Conservation (phyloP, 1,140 invertebrate genomes). For the Dufourea novaeangliae region DNA sequence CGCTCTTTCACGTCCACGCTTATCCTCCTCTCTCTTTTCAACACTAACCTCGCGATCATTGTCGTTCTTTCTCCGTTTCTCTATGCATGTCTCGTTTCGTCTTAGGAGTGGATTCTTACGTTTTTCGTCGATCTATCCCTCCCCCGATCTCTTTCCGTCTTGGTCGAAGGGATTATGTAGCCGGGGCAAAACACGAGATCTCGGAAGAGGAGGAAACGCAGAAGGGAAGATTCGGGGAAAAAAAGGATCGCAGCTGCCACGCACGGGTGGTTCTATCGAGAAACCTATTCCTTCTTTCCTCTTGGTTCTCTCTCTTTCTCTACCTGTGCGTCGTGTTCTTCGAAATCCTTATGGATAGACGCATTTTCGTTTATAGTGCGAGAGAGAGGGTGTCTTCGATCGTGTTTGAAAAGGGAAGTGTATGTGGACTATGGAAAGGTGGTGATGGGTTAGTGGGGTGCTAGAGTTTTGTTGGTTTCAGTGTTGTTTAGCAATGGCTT, state of each 20-base stretch:
- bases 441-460: too few relatives aligned
- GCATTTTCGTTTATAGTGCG: slow-evolving; percentile 29
- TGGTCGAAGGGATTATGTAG: slow-evolving; percentile 12
- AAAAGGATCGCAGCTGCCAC: slow-evolving; percentile 20
- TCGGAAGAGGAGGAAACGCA: background rate
- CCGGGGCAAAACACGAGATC: slow-evolving; percentile 9
- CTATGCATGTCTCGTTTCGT: background rate
- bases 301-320: background rate
- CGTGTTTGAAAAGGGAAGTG: background rate
- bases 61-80: background rate
- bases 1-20: slow-evolving; percentile 4
- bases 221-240: slow-evolving; percentile 6
- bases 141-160: background rate
- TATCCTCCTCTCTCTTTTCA: slow-evolving; percentile 5
- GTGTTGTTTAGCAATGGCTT: too few relatives aligned
- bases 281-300: slow-evolving; percentile 12
- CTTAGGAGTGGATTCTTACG: too few relatives aligned
- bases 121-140: background rate
- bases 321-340: slow-evolving; percentile 1
- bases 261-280: slow-evolving; percentile 21
- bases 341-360: slow-evolving; percentile 28
- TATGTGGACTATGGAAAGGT: too few relatives aligned
- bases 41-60: too few relatives aligned
- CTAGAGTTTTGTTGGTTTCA: too few relatives aligned
- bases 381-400: background rate